Evolutionary conservation across 1,140 invertebrate species (phyloP).

Genomic region (Paralvinella palmiformis): DNA sequence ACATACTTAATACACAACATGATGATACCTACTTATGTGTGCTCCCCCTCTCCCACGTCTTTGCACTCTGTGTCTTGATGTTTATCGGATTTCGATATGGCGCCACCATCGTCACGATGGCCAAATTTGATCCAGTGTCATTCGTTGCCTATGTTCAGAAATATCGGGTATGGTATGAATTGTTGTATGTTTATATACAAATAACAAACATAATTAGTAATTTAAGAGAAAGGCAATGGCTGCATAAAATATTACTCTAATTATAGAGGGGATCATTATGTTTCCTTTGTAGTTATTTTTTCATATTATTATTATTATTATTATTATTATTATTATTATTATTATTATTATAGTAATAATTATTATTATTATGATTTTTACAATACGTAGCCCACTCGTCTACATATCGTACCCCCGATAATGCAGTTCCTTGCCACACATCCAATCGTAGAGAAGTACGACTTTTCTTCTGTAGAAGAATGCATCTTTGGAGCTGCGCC

Average conservation of each 20-base stretch:
- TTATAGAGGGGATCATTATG: too few relatives aligned
- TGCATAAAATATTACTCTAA: too few relatives aligned
- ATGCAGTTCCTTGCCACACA: constrained; percentile 45
- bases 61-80: constrained; percentile 1
- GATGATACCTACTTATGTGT: constrained; percentile 1
- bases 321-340: neutral
- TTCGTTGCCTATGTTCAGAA: constrained; percentile 6
- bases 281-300: too few relatives aligned
- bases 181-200: too few relatives aligned
- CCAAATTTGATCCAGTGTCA: constrained; percentile 9
- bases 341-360: neutral
- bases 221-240: too few relatives aligned
- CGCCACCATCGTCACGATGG: constrained; percentile 11
- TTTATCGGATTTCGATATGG: neutral
- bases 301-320: too few relatives aligned
- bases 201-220: too few relatives aligned
- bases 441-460: constrained; percentile 39
- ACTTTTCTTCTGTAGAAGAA: constrained; percentile 55
- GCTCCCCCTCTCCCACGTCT: constrained; percentile 18
- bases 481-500: too few relatives aligned
- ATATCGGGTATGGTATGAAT: constrained; percentile 11
- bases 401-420: constrained; percentile 45
- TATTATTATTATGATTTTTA: neutral
- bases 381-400: constrained; percentile 27
- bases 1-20: too few relatives aligned